Percentiles rank a stretch among this genome's conserved stretches.
Evolutionary conservation across 2,113 vertebrate species (phyloP).

Genomic region (Dipodomys ordii): DNA sequence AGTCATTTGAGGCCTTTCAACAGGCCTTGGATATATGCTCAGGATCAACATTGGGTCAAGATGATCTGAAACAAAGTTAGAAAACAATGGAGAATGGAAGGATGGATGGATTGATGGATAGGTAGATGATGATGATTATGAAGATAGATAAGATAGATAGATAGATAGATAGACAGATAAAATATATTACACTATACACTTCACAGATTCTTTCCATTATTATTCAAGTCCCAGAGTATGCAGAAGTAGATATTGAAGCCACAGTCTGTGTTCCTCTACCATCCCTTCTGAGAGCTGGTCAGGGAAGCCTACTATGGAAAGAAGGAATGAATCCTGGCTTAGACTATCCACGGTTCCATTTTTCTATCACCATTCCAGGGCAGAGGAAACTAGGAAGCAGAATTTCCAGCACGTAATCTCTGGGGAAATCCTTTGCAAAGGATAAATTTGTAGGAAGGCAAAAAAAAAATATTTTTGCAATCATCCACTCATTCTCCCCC

Average conservation of each 20-base stretch:
- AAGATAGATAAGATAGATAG: not conserved
- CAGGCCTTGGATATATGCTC: not conserved
- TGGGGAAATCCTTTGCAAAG: not conserved
- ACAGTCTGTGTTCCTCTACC: conserved; percentile 9
- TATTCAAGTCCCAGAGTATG: conserved; percentile 49
- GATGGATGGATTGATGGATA: not conserved
- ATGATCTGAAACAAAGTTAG: not conserved
- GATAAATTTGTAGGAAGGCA: not conserved
- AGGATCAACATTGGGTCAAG: not conserved
- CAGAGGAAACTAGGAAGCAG: not conserved
- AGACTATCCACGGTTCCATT: not conserved
- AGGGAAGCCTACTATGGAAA: not conserved
- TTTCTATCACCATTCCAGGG: not conserved
- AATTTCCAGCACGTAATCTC: not conserved
- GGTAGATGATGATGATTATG: not conserved
- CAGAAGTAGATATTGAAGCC: conserved; percentile 44
- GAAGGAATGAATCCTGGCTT: not conserved
- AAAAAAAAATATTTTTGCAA: not conserved
- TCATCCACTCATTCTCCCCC: not conserved
- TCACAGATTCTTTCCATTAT: conserved; percentile 53
- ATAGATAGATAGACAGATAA: not conserved
- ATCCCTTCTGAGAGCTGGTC: not conserved
- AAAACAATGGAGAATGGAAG: not conserved
- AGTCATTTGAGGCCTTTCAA: not conserved
- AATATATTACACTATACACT: conserved; percentile 4